Evolutionary conservation across 2,797 vertebrate genomes (phyloP).

Genomic region (Acanthurus tractus): DNA sequence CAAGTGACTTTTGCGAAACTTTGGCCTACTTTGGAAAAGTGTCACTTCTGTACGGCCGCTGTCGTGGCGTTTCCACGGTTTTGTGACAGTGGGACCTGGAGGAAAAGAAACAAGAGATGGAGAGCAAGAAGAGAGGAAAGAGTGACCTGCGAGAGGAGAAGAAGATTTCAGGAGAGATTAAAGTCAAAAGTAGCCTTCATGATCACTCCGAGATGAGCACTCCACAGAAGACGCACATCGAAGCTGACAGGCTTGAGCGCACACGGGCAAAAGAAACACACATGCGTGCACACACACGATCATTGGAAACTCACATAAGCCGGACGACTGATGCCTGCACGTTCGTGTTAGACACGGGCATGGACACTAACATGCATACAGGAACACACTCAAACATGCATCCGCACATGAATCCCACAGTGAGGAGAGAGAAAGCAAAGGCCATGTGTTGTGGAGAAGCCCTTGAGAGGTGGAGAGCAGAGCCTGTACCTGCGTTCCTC

Average conservation of each 20-base stretch:
- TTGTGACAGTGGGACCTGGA: conserved; percentile 76
- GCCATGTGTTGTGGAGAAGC: conserved; percentile 44
- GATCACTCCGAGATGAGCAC: conserved; percentile 63
- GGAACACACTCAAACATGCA: conserved; percentile 36
- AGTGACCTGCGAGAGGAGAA: conserved; percentile 74
- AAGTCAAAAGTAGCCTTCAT: conserved; percentile 80
- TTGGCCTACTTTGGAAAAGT: conserved; percentile 74
- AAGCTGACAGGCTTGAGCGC: conserved; percentile 64
- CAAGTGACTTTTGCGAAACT: conserved; percentile 67
- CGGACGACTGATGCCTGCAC: conserved; percentile 45
- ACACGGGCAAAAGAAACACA: conserved; percentile 26
- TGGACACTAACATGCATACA: conserved; percentile 4
- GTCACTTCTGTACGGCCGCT: conserved; percentile 55
- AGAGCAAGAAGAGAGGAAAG: conserved; percentile 50
- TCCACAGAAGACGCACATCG: conserved; percentile 57
- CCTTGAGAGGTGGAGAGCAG: conserved; percentile 46
- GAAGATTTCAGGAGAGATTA: conserved; percentile 79
- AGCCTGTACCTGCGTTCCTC: conserved; percentile 45
- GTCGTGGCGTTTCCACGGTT: conserved; percentile 40
- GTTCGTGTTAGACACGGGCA: conserved; percentile 6
- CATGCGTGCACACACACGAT: conserved; percentile 19
- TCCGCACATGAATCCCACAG: conserved; percentile 7
- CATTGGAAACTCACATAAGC: conserved; percentile 30
- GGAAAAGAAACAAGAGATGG: conserved; percentile 64
- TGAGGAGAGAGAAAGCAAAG: conserved; percentile 26